Base-by-base conservation (phyloP, 1,140 invertebrate species). In the Zaprionus gabonicus region DNA sequence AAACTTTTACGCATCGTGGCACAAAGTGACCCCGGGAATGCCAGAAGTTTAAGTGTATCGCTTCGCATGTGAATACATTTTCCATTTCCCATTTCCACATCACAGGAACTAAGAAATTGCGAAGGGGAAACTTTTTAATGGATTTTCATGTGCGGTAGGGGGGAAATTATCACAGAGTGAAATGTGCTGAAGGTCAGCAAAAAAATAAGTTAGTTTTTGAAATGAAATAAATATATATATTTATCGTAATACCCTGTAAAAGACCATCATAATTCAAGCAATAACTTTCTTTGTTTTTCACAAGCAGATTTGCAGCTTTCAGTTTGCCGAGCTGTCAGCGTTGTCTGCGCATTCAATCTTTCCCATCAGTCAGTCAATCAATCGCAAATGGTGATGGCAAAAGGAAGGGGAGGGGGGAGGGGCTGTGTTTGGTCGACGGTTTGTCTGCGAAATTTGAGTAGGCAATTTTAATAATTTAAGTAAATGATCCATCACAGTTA, bases 401-500 rank as follows among this genome's bases (percentile, higher is more conserved):
- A 15, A 2, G 20, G 20, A 13, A 10, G 4, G 23, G 56, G 3
- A 28, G 0, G 3, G 25, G 31, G 41, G 0, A 1, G 25, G 31
- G 41, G 38, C 1, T 17, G 25, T 31, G 3, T 70, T 66, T 66
- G 20, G 34, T 41, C 58, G 65, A 51, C 65, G 58, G 71, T 76
- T 81, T 84, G 75, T 67, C 71, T 87, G 71, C 90, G 85, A 88
- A 90, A 88, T 85, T 90, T 87, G 86, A 91, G 86, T 82, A 81
- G 87, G 87, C 82, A 81, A 91, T 91, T 90, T 80, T 92, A 92
- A 92, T 92, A 92, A 86, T 92, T 92, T 92, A 91, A 92, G 87
- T 83, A 91, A 92, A 92, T 92, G 91, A 92, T 92, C 91, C 91
- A 88, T 92, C 91, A 92, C 86, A 80, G 91, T 85, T 91, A 91